Evolutionary conservation across 2,888 invertebrate species (phyloP).

Genomic region (Isoperla grammatica): DNA sequence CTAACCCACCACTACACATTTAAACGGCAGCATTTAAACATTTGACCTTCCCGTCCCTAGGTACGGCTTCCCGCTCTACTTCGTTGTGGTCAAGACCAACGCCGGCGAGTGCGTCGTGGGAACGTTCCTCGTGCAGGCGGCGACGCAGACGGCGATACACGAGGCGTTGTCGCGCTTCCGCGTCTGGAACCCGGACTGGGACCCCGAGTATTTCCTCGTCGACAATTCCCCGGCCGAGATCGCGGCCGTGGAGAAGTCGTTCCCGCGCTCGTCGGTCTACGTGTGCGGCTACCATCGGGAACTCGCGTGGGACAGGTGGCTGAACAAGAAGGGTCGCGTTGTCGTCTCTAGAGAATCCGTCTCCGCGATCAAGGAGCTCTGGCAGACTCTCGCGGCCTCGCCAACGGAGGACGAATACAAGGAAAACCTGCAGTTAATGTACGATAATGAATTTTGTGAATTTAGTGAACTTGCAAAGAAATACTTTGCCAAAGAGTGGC

Average conservation of each 20-base stretch:
- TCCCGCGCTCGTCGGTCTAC: neutral
- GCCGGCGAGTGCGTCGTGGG: neutral
- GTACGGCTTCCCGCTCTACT: neutral
- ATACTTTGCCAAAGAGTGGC: neutral
- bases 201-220: neutral
- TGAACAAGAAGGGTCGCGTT: neutral
- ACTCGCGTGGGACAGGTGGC: neutral
- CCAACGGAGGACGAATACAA: neutral
- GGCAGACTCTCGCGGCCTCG: neutral
- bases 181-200: conserved; percentile 6
- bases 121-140: conserved; percentile 4
- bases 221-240: neutral
- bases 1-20: no score
- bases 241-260: neutral
- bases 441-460: neutral
- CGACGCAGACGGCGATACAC: neutral
- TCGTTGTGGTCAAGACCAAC: conserved; percentile 12
- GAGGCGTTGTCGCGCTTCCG: neutral
- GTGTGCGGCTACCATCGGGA: neutral
- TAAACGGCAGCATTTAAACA: no score
- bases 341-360: neutral
- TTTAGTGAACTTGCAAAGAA: neutral
- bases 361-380: neutral
- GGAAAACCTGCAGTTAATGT: neutral
- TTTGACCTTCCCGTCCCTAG: no score